Conservation (phyloP, 2,888 invertebrate species). For the Pardosa pseudoannulata region DNA sequence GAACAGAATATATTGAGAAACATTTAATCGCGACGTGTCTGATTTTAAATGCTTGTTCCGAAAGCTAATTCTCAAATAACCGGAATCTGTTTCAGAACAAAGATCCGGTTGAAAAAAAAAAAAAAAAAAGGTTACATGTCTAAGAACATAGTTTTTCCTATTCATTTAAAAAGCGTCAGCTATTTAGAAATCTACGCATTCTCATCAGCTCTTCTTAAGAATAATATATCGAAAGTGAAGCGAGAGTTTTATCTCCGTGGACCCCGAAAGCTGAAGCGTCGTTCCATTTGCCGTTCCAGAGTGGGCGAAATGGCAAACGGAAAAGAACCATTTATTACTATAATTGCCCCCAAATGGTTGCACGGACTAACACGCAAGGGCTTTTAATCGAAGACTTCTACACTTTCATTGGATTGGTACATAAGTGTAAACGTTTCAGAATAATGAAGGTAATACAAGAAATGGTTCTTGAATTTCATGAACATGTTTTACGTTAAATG, state of each 20-base stretch:
- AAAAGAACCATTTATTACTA: background rate
- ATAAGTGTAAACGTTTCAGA: background rate
- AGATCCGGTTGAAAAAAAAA: background rate
- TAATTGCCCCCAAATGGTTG: background rate
- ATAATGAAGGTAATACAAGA: too few species aligned
- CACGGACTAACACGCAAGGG: background rate
- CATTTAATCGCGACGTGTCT: too few species aligned
- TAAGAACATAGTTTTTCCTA: too few species aligned
- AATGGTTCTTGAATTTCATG: too few species aligned
- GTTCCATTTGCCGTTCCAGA: background rate
- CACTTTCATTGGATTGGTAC: background rate
- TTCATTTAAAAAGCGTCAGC: background rate
- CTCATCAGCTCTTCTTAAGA: background rate
- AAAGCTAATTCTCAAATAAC: background rate
- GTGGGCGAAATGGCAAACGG: background rate
- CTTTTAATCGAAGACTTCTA: background rate
- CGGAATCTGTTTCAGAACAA: background rate
- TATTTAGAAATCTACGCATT: background rate
- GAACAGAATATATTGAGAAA: too few species aligned
- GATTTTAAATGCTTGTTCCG: too few species aligned
- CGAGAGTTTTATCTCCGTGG: background rate
- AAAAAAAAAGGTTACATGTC: background rate
- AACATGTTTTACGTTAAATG: too few species aligned
- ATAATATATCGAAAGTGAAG: background rate
- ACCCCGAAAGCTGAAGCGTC: background rate